Evolutionary conservation across 2,888 invertebrate species (phyloP).

Genomic region (Myathropa florea): DNA sequence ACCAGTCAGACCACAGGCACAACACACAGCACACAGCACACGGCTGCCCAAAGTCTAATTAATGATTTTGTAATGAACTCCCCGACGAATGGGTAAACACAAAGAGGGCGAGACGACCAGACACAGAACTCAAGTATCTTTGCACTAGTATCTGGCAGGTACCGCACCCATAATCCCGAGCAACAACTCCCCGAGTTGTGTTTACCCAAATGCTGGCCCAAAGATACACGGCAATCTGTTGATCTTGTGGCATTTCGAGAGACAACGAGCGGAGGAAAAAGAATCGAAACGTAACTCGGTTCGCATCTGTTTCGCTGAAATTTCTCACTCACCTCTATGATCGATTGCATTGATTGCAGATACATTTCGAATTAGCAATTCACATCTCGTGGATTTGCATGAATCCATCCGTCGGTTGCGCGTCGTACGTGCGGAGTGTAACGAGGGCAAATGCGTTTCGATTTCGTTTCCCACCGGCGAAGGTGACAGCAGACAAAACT

Average conservation of each 20-base stretch:
- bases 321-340: neutral
- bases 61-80: conserved; percentile 40
- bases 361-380: conserved; percentile 37
- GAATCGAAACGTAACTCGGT: neutral
- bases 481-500: neutral
- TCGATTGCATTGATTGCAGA: neutral
- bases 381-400: conserved; percentile 56
- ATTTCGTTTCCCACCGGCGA: neutral
- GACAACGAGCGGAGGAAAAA: too few relatives aligned
- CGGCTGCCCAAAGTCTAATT: conserved; percentile 23
- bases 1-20: too few relatives aligned
- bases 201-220: conserved; percentile 12
- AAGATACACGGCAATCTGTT: neutral
- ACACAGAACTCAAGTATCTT: conserved; percentile 22
- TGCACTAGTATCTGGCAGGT: conserved; percentile 21
- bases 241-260: neutral
- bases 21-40: neutral
- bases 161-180: conserved; percentile 60
- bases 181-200: conserved; percentile 30
- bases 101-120: too few relatives aligned
- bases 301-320: neutral
- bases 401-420: neutral
- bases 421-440: neutral
- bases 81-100: conserved; percentile 8
- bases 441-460: conserved; percentile 13